Evolutionary conservation across 2,113 vertebrate species (phyloP), one percentile per base, ranked within the genome.

Genomic region (Carollia perspicillata): DNA sequence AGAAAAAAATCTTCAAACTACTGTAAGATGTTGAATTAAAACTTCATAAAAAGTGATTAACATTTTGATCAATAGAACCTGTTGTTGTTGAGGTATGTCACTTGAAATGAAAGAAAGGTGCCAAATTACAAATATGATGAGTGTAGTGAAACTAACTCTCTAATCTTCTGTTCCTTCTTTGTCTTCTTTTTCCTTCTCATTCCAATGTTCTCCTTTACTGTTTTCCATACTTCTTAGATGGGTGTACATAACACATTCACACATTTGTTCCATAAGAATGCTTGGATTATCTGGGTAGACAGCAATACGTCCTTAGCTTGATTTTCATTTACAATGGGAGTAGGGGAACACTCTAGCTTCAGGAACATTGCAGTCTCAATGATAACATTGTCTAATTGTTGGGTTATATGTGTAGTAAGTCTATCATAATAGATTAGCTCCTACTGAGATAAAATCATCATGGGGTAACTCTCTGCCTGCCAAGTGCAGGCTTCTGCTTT

Each of bases 371-470:
- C 10, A 65, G 60, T 14, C 42, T 75, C 74, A 89, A 49, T 91
- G 96, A 95, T 12, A 95, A 90, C 66, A 4, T 89, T 78, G 96
- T 95, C 71, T 96, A 97, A 95, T 95, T 96, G 72, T 77, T 95
- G 44, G 84, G 3, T 87, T 97, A 4, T 92, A 28, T 97, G 94
- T 93, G 8, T 89, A 44, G 14, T 35, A 84, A 92, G 84, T 94
- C 93, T 94, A 94, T 96, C 75, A 69, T 77, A 89, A 72, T 93
- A 85, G 92, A 81, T 89, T 93, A 89, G 69, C 53, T 97, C 87
- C 85, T 97, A 94, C 81, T 49, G 60, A 90, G 85, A 66, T 97
- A 71, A 97, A 97, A 83, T 6, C 35, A 37, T 94, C 79, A n/a
- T 90, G 37, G 89, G 22, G 69, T 87, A 94, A 90, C 22, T n/a